Evolutionary conservation across 2,113 vertebrate species (phyloP), one percentile per base, ranked within the genome.

Genomic region (Semicossyphus pulcher): DNA sequence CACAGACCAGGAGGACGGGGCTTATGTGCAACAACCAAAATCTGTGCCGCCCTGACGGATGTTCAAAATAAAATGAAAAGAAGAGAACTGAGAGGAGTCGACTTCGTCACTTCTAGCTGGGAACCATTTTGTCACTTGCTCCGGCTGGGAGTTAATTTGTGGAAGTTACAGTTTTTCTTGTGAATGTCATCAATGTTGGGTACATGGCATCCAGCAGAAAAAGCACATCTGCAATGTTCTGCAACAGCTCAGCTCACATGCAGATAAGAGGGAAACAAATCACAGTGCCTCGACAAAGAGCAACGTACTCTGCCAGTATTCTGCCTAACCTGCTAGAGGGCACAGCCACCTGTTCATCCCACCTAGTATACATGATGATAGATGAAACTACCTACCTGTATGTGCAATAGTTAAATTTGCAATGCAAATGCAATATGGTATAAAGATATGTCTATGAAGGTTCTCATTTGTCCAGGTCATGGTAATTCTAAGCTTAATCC

Each of bases 21-120:
- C 80, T 85, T 81, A 88, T 83, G 74, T 66, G 72, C 64, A 78
- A 67, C 71, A 72, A 85, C 62, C 60, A 14, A 76, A 89, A 81
- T 70, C 68, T 83, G 65, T 77, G 41, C 63, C 72, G 63, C 51
- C 68, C 57, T 51, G 63, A 80, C 36, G 59, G 82, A 78, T 81
- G 83, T 85, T 68, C 29, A 67, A 80, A 83, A 68, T 60, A 64
- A 75, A 78, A 81, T 16, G 26, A 31, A 85, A 73, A 53, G 34
- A 28, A 61, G 37, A 83, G 60, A 37, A 42, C 56, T 28, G 26
- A 28, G 65, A 41, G 61, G 65, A 77, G 67, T 42, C 14, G 28
- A 75, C 66, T 78, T 69, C 10, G 7, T 54, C 25, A 81, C 10
- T 56, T 71, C 48, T 47, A 64, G 48, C 23, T 0, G 0, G 28